These are phyloP conservation scores for Serinus canaria DNA, from an alignment of 2,113 vertebrate species.

Conservation along the genomic window DNA sequence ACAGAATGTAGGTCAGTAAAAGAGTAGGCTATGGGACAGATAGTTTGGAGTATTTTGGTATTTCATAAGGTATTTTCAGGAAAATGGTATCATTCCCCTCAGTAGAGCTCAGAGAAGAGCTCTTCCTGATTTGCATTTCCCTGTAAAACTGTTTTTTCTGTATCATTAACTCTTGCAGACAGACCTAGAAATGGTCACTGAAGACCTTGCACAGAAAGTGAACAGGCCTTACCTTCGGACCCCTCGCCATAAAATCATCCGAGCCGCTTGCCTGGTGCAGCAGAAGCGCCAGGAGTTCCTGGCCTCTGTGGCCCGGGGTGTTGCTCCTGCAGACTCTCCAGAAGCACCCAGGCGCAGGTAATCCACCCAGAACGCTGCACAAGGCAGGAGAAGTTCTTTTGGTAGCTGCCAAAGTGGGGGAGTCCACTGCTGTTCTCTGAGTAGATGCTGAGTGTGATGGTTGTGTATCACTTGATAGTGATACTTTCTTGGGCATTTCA, in stretches of 20 bases:
- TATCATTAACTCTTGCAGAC: conserved; percentile 74
- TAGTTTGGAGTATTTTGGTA: not conserved
- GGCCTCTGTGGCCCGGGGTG: conserved; percentile 93
- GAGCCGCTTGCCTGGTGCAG: conserved; percentile 93
- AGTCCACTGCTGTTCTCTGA: not conserved
- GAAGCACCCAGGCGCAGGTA: conserved; percentile 94
- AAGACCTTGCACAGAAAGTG: conserved; percentile 98
- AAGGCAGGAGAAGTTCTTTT: not conserved
- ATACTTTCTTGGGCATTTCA: not conserved
- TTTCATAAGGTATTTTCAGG: not conserved
- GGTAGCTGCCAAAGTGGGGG: not conserved
- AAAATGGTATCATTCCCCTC: not conserved
- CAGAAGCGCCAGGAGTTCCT: conserved; percentile 97
- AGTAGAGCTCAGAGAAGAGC: not conserved
- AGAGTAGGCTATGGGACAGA: not conserved
- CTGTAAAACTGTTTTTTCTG: not conserved
- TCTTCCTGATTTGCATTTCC: not conserved
- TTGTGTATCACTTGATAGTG: not conserved
- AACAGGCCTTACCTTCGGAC: conserved; percentile 98
- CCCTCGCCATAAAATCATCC: conserved; percentile 96
- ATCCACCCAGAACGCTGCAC: not conserved
- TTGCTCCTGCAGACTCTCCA: conserved; percentile 95
- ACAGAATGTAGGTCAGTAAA: not conserved
- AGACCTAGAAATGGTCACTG: conserved; percentile 98
- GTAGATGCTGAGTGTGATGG: not conserved